Percentiles rank a stretch among this genome's conserved stretches.
These are phyloP conservation scores for Poecilia picta DNA, from an alignment of 2,797 vertebrate genomes.

Conservation along the genomic window DNA sequence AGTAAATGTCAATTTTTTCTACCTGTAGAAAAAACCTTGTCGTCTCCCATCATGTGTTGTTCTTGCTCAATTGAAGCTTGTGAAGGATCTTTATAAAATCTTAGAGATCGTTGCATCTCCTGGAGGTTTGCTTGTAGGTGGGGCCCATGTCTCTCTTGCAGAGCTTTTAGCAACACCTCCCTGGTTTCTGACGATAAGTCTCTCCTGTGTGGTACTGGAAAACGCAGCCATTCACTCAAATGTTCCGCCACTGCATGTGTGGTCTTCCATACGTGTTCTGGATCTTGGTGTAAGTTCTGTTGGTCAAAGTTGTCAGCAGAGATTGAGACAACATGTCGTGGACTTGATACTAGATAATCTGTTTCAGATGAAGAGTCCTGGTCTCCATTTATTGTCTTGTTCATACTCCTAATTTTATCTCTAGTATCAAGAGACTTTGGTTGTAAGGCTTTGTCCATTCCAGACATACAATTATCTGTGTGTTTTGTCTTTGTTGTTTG, in stretches of 20 bases:
- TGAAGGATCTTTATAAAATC: conserved; percentile 12
- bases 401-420: conserved; percentile 23
- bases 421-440: conserved; percentile 24
- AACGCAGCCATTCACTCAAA: conserved; percentile 61
- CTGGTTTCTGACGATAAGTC: conserved; percentile 70
- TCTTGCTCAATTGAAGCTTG: conserved; percentile 8
- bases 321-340: conserved; percentile 20
- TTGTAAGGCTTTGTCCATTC: background rate
- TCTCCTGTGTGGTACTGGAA: conserved; percentile 44
- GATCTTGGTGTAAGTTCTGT: conserved; percentile 15
- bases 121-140: conserved; percentile 69
- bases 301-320: conserved; percentile 5
- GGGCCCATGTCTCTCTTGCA: conserved; percentile 71
- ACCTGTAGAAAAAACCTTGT: conserved; percentile 12
- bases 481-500: conserved; percentile 19
- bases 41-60: conserved; percentile 6
- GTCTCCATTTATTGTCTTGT: conserved; percentile 26
- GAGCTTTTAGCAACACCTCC: conserved; percentile 63
- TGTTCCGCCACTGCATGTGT: conserved; percentile 55
- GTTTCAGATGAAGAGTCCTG: conserved; percentile 17
- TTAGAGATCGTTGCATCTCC: conserved; percentile 37
- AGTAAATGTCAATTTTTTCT: background rate
- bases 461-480: conserved; percentile 3
- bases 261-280: conserved; percentile 12
- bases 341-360: conserved; percentile 15